Percentiles rank a stretch among this genome's conserved stretches.
Evolutionary conservation across 37 sponge, comb jelly and placozoan genomes (phyloP).

Genomic region (Axinella damicornis): DNA sequence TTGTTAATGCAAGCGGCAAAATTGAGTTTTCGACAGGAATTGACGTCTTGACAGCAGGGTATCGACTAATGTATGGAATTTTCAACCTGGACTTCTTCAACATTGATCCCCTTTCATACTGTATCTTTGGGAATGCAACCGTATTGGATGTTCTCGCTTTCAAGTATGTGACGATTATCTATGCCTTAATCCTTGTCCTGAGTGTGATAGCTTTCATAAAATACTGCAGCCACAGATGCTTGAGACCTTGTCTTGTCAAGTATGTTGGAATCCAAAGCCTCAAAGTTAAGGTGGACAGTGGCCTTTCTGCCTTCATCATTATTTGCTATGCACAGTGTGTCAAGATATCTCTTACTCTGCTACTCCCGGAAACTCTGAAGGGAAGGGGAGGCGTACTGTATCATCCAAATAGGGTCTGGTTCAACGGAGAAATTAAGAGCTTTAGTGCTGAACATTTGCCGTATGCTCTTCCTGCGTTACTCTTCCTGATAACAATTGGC

Average conservation of each 20-base stretch:
- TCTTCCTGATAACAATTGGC: background rate
- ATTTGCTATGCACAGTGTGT: conserved; percentile 21
- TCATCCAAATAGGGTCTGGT: background rate
- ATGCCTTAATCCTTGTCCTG: conserved; percentile 21
- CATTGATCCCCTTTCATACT: background rate
- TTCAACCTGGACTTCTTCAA: conserved; percentile 52
- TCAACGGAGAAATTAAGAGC: background rate
- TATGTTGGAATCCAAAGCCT: background rate
- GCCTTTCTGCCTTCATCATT: conserved; percentile 24
- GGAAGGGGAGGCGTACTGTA: background rate
- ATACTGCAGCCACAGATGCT: background rate
- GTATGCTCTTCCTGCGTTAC: conserved; percentile 26
- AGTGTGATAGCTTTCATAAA: background rate
- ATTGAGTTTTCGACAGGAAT: background rate
- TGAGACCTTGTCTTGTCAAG: background rate
- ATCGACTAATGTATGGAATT: conserved; percentile 16
- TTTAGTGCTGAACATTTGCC: background rate
- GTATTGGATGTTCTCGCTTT: conserved; percentile 32
- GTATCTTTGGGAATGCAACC: conserved; percentile 28
- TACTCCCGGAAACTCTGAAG: background rate
- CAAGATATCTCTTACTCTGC: conserved; percentile 2
- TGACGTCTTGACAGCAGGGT: background rate
- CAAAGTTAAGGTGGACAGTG: conserved; percentile 9
- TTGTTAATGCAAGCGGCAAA: conserved; percentile 14
- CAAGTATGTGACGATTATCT: conserved; percentile 39